Base-by-base conservation (phyloP, 2,113 vertebrate genomes). In the Tachycineta bicolor region DNA sequence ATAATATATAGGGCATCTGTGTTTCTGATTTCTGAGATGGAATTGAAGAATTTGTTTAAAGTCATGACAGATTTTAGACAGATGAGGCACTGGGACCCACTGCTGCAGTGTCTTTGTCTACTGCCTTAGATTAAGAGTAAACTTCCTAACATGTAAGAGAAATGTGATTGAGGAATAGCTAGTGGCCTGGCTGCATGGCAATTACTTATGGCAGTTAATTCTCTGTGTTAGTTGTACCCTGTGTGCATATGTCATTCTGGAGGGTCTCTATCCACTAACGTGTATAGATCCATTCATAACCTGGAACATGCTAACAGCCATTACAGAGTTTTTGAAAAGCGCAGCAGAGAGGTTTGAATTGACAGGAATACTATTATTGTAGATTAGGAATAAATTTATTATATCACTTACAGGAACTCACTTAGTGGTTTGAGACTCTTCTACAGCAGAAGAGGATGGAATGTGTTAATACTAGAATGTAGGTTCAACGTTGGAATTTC, bases 401-500 rank as follows among this genome's bases (percentile, higher is more conserved):
- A 13, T 50, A 41, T 83, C 60, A 50, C 43, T 81, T 81, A 84
- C 24, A 55, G 70, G 46, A 79, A 39, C 81, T 89, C 9, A 9
- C 90, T 96, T 90, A 58, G 60, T 93, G 60, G 52, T 92, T 91
- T 88, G 90, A 96, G 71, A 78, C 28, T 46, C 41, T 87, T 87
- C 52, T 60, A 59, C 43, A 82, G 59, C 19, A 60, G 83, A 69
- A 93, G 59, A 95, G 64, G 59, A 46, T 8, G 6, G 71, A 87
- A 68, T 89, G 70, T 69, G 75, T 86, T 91, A 83, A 87, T 46
- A 47, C 43, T 75, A 29, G 41, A 79, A 43, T 69, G 56, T 80
- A 70, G 77, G 44, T 78, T 85, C 92, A 91, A 68, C 29, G 70
- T 90, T 50, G 71, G 89, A 62, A 96, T 97, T 90, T 93, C 90